Evolutionary conservation across 1,140 invertebrate genomes (phyloP).

Genomic region (Drosophila bipectinata): DNA sequence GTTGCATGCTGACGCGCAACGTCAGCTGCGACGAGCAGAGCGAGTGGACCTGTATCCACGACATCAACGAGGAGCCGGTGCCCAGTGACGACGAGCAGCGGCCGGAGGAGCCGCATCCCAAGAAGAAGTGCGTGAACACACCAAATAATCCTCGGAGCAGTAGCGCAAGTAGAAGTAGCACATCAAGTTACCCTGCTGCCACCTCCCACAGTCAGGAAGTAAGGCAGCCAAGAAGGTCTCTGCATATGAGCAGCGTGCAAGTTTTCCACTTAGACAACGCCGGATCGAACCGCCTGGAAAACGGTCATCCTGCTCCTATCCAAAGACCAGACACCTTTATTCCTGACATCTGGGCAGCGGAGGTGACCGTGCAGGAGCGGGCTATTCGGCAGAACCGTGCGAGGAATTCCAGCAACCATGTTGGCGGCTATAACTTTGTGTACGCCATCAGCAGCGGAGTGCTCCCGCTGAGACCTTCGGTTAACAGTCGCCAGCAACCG

Average conservation of each 20-base stretch:
- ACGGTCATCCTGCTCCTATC: background rate
- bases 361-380: slow-evolving; percentile 79
- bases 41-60: slow-evolving; percentile 97
- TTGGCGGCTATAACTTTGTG: slow-evolving; percentile 78
- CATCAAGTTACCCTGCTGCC: background rate
- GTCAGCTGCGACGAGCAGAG: slow-evolving; percentile 93
- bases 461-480: slow-evolving; percentile 50
- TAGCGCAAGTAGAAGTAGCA: background rate
- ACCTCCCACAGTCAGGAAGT: background rate
- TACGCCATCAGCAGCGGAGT: slow-evolving; percentile 83
- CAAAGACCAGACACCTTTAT: slow-evolving; percentile 58
- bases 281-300: slow-evolving; percentile 5
- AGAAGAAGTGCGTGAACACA: slow-evolving; percentile 80
- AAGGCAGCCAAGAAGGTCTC: slow-evolving; percentile 19
- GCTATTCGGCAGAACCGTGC: slow-evolving; percentile 65
- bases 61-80: slow-evolving; percentile 86
- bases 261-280: slow-evolving; percentile 44
- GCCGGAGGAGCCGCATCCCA: slow-evolving; percentile 55
- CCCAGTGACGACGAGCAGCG: slow-evolving; percentile 39
- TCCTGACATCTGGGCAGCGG: slow-evolving; percentile 83
- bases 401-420: slow-evolving; percentile 54
- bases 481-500: slow-evolving; percentile 26
- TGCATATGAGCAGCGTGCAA: slow-evolving; percentile 30
- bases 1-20: slow-evolving; percentile 94
- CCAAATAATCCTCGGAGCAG: background rate